Evolutionary conservation across 1,140 invertebrate genomes (phyloP), one percentile per base, ranked within the genome.

Genomic region (Drosophila rufa): DNA sequence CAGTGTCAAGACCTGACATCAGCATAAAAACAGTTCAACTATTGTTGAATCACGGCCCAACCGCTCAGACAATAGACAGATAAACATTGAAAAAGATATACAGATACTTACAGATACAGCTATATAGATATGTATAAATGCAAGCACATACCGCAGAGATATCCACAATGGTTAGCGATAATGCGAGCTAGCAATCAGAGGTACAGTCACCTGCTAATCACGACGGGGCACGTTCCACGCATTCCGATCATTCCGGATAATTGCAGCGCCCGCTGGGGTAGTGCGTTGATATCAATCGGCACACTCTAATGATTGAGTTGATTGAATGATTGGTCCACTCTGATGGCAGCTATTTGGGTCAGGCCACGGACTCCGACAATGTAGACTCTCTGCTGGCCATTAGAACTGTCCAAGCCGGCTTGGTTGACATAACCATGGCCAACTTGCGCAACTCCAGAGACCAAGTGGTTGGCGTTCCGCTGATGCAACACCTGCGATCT

Each of bases 11-110:
- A 71, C 50, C 53, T 40, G 60, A 68, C 59, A 82, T 85, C 74
- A 82, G 61, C 75, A 82, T 79, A 70, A 68, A 81, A 75, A 69
- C 57, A 73, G 74, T 73, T 66, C 19, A 70, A 36, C 64, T 65
- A 74, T 74, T 69, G 75, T 80, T 61, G 47, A 75, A 43, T 51
- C 43, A 30, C 58, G 42, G 46, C 22, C 45, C n/a, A 43, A n/a
- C 15, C 36, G 2, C 48, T 12, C 17, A 53, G 11, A 62, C 59
- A 62, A 62, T 53, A 53, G 59, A 38, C 11, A 64, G 60, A 64
- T 56, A 55, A 53, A 42, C 65, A 64, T 30, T 7, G 45, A 30
- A 17, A 65, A 45, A 48, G 42, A 40, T n/a, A n/a, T 46, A n/a
- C 22, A 30, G n/a, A 22, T 48, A 48, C 33, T 36, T 11, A 36